These are phyloP conservation scores for Cheirogaleus medius DNA, from an alignment of 2,113 vertebrate species.

Conservation along the genomic window DNA sequence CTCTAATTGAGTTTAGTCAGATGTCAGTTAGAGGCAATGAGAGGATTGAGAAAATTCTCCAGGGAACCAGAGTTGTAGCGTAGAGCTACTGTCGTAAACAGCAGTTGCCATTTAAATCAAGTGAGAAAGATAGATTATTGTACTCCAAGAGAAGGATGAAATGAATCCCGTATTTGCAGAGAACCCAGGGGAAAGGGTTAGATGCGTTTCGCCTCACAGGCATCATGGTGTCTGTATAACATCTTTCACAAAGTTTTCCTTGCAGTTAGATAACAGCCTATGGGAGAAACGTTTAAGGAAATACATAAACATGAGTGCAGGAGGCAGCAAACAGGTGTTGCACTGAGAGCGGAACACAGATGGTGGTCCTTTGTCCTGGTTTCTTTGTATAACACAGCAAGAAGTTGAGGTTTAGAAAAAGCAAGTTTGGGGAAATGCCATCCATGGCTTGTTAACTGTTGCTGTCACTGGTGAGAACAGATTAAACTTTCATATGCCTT, in stretches of 20 bases:
- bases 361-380: neutral
- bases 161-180: conserved; percentile 23
- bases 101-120: neutral
- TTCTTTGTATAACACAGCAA: conserved; percentile 1
- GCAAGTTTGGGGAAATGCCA: neutral
- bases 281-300: neutral
- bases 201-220: neutral
- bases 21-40: neutral
- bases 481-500: neutral
- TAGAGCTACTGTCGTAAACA: conserved; percentile 13
- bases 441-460: neutral
- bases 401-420: neutral
- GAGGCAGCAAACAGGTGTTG: conserved; percentile 3
- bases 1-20: neutral
- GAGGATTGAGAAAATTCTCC: neutral
- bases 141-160: conserved; percentile 48
- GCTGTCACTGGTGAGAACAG: neutral
- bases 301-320: neutral
- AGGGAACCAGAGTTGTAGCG: neutral
- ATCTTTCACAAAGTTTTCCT: conserved; percentile 54
- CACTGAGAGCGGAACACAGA: neutral
- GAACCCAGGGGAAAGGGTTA: conserved; percentile 43
- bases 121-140: neutral
- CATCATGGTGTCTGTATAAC: conserved; percentile 41
- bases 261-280: neutral